Evolutionary conservation across 2,888 invertebrate species (phyloP), one percentile per base, ranked within the genome.

Genomic region (Cephalotes varians): DNA sequence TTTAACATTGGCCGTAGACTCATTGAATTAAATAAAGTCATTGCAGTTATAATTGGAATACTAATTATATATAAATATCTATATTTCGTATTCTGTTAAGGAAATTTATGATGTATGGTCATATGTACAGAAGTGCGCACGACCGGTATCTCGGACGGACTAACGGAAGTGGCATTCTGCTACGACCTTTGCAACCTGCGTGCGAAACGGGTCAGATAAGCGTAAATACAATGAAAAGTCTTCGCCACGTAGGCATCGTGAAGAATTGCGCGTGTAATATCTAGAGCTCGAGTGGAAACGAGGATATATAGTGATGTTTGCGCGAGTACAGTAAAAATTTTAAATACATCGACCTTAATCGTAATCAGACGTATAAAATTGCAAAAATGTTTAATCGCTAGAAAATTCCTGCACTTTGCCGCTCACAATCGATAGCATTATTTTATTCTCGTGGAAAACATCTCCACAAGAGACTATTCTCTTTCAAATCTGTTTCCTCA

Each of bases 131-230:
- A 74, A 12, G 12, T 5, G 15, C 31, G 9, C 49, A 60, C 65
- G 54, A 69, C 71, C 62, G 81, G 47, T 72, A 82, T 82, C 86
- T 73, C 37, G 74, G 79, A 82, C 81, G 82, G 77, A 44, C 65
- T 89, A 90, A 89, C 90, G 90, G 90, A 90, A 86, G 86, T 67
- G 80, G 71, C 82, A 81, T 82, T 77, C 62, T 49, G 72, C 56
- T 67, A 62, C 88, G 85, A 86, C 86, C 86, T 86, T 84, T 84
- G 84, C 54, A 82, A 80, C 81, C 76, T 54, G 84, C 90, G 90
- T 90, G 90, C 82, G 90, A 90, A 90, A 74, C 85, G 62, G 89
- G 90, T 85, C 90, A 84, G 56, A 64, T 80, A 40, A 77, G 60
- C 47, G 54, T 65, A 73, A 76, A 84, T 71, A 89, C 87, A 89